phyloP scores from a whole-genome alignment of 2,888 invertebrate genomes.

The Protodeltote pygarga region DNA sequence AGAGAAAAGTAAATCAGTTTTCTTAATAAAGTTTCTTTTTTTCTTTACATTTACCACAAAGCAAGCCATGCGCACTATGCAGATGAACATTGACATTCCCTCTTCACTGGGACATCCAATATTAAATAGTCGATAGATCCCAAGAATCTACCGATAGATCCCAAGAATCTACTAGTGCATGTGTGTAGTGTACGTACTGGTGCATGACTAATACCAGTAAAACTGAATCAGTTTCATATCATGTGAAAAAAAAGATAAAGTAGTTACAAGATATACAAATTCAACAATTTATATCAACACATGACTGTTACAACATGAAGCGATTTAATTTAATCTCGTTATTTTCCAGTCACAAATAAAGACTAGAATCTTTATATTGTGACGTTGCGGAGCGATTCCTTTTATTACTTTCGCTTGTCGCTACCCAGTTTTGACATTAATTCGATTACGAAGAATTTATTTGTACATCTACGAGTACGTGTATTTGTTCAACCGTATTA shows the following conservation, averaged over 20 bases:
- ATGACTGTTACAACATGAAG: slow-evolving; percentile 8
- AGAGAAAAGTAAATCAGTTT: too few relatives aligned
- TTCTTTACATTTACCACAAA: too few relatives aligned
- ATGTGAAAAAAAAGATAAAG: slow-evolving; percentile 17
- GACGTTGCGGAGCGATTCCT: background rate
- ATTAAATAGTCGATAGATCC: too few relatives aligned
- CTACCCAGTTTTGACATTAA: slow-evolving; percentile 4
- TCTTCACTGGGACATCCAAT: too few relatives aligned
- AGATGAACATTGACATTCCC: too few relatives aligned
- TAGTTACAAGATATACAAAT: slow-evolving; percentile 2
- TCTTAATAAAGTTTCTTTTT: too few relatives aligned
- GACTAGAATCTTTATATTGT: slow-evolving; percentile 2
- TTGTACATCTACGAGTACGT: too few relatives aligned
- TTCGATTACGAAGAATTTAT: slow-evolving; percentile 3
- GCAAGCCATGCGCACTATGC: too few relatives aligned
- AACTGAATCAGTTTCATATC: slow-evolving; percentile 25
- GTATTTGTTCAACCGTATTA: slow-evolving; percentile 4
- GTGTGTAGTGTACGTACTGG: too few relatives aligned
- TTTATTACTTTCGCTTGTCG: slow-evolving; percentile 1
- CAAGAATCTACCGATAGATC: too few relatives aligned
- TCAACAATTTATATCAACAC: slow-evolving; percentile 27
- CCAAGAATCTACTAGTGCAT: too few relatives aligned
- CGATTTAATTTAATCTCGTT: slow-evolving; percentile 32
- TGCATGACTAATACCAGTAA: too few relatives aligned
- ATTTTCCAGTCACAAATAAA: slow-evolving; percentile 37